Evolutionary conservation across 2,888 invertebrate species (phyloP).

Genomic region (Tridacna gigas): DNA sequence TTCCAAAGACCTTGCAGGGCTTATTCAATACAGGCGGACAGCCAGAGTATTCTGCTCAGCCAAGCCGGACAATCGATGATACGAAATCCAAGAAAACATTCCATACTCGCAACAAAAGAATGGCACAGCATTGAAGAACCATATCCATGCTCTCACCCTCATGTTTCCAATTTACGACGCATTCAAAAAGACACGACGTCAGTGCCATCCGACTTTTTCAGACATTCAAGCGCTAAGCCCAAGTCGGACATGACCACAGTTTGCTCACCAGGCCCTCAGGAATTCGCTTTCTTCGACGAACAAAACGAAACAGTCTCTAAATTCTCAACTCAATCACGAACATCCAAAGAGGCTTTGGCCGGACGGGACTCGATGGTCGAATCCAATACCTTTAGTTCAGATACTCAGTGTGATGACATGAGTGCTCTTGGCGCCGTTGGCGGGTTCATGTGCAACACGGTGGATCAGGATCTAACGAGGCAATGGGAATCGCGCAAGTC

Average conservation of each 20-base stretch:
- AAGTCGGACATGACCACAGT: conserved; percentile 9
- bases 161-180: conserved; percentile 12
- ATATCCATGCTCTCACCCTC: conserved; percentile 1
- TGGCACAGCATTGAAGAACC: conserved; percentile 24
- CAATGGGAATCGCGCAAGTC: conserved; percentile 31
- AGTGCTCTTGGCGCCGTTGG: conserved; percentile 50
- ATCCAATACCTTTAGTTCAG: conserved; percentile 3
- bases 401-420: conserved; percentile 54
- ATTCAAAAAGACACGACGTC: conserved; percentile 15
- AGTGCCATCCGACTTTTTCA: conserved; percentile 17
- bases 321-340: conserved; percentile 6
- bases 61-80: conserved; percentile 48
- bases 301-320: conserved; percentile 2
- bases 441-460: conserved; percentile 10
- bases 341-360: conserved; percentile 8
- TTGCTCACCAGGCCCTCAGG: conserved; percentile 34
- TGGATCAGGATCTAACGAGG: conserved; percentile 15
- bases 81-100: conserved; percentile 37
- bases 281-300: conserved; percentile 49
- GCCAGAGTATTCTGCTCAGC: conserved; percentile 42
- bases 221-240: conserved; percentile 6
- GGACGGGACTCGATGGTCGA: conserved; percentile 17
- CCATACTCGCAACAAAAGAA: conserved; percentile 25
- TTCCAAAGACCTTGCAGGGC: conserved; percentile 44
- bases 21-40: conserved; percentile 58